Evolutionary conservation across 2,888 invertebrate genomes (phyloP).

Genomic region (Ptychoptera contaminata): DNA sequence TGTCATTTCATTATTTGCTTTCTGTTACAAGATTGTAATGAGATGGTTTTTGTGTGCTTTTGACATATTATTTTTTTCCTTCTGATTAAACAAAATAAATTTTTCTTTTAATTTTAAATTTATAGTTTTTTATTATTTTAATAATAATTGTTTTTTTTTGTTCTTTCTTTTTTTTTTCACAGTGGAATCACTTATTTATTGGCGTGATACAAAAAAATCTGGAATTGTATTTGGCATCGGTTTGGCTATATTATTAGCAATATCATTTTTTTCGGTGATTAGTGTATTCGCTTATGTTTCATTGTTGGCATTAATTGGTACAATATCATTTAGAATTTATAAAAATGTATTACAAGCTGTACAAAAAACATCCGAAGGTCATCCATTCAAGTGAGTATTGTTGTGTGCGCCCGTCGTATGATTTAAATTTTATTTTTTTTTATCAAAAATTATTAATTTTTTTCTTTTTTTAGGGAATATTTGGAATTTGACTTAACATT

Average conservation of each 20-base stretch:
- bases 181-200: conserved; percentile 95
- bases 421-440: not conserved
- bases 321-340: conserved; percentile 90
- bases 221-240: conserved; percentile 86
- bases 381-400: conserved; percentile 96
- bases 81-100: no score
- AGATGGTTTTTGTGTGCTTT: no score
- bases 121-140: not conserved
- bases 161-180: conserved; percentile 25
- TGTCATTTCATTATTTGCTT: no score
- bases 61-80: no score
- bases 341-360: conserved; percentile 89
- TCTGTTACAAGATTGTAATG: no score
- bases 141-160: not conserved
- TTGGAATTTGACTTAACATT: conserved; percentile 78
- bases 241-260: conserved; percentile 75
- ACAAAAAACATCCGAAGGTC: conserved; percentile 91
- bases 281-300: conserved; percentile 88
- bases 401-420: not conserved
- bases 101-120: no score
- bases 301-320: conserved; percentile 67
- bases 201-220: conserved; percentile 90
- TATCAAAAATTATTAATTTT: not conserved
- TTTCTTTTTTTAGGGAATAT: conserved; percentile 43
- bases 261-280: conserved; percentile 90